Conservation (phyloP, 2,888 invertebrate species). For the Lochmaea capreae region DNA sequence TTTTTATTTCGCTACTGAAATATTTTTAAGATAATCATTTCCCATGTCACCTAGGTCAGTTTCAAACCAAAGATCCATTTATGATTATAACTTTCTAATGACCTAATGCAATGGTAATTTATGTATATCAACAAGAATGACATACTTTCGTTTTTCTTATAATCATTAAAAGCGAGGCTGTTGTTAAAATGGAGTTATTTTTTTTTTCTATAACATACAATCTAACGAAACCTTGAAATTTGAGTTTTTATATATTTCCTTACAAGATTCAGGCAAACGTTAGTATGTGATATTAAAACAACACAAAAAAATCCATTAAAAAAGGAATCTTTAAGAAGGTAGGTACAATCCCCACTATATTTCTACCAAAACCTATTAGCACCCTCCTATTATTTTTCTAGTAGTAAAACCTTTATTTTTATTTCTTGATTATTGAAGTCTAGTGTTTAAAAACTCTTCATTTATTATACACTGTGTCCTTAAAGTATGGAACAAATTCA, state of each 20-base stretch:
- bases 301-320: background rate
- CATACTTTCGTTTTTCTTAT: conserved; percentile 10
- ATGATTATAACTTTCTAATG: conserved; percentile 8
- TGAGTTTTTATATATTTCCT: background rate
- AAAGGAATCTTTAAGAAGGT: too few species aligned
- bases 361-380: too few species aligned
- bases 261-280: background rate
- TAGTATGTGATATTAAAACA: background rate
- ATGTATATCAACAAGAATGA: conserved; percentile 1
- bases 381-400: too few species aligned
- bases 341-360: too few species aligned
- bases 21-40: background rate
- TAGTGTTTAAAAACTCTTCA: too few species aligned
- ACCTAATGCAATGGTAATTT: background rate
- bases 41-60: background rate
- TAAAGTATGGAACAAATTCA: too few species aligned
- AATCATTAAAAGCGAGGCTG: background rate
- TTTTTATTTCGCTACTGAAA: background rate
- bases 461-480: too few species aligned
- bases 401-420: too few species aligned
- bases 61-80: background rate
- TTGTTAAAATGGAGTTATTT: background rate
- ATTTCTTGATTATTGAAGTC: too few species aligned
- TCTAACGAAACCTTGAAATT: background rate
- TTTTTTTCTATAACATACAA: background rate